Percentiles rank a stretch among this genome's conserved stretches.
phyloP scores from a whole-genome alignment of 2,113 vertebrate genomes.

The Thalassoma bifasciatum region DNA sequence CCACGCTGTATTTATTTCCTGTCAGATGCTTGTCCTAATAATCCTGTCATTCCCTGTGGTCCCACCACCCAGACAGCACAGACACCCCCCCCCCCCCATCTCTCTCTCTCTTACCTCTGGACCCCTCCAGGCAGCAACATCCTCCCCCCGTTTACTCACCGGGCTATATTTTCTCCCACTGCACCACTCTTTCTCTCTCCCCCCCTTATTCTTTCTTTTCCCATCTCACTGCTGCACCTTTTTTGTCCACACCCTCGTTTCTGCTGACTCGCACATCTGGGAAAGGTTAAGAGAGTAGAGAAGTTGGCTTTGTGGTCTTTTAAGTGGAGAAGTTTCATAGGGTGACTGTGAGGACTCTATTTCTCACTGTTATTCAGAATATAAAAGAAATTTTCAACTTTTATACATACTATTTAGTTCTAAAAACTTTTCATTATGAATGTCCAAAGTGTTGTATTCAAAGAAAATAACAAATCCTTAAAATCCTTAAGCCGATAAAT shows the following conservation, averaged over 20 bases:
- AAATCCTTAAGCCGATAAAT: too few relatives aligned
- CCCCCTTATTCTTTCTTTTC: constrained; percentile 38
- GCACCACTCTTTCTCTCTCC: constrained; percentile 30
- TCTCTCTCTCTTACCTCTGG: constrained; percentile 43
- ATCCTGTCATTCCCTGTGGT: constrained; percentile 69
- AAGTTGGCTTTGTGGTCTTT: constrained; percentile 37
- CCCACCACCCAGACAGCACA: constrained; percentile 69
- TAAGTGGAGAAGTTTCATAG: constrained; percentile 34
- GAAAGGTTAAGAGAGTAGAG: constrained; percentile 51
- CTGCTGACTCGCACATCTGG: constrained; percentile 65
- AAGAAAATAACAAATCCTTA: not conserved
- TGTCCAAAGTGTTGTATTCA: too few relatives aligned
- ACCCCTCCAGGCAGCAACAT: constrained; percentile 56
- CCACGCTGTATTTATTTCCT: constrained; percentile 75
- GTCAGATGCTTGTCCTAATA: constrained; percentile 70
- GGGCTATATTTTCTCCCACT: constrained; percentile 33
- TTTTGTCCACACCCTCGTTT: constrained; percentile 55
- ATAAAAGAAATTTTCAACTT: constrained; percentile 4
- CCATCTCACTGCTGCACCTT: constrained; percentile 50
- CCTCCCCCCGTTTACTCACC: constrained; percentile 25
- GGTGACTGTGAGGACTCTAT: constrained; percentile 10
- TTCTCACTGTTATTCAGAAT: not conserved
- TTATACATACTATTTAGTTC: not conserved
- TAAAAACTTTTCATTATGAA: too few relatives aligned
- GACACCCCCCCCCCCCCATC: too few relatives aligned